Base-by-base conservation (phyloP, 2,888 invertebrate species). In the Fabriciana adippe region DNA sequence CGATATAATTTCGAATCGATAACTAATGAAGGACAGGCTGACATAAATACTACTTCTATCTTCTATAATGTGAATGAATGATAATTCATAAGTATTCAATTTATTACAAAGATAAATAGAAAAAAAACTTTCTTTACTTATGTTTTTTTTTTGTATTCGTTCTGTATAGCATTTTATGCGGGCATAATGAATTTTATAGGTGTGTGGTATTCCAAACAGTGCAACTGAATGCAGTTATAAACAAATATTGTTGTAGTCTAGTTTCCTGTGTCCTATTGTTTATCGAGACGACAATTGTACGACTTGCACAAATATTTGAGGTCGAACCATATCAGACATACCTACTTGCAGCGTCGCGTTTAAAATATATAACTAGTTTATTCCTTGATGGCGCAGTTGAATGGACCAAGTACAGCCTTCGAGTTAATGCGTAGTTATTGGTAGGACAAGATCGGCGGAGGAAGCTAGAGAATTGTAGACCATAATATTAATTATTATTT, bases 301-400 rank as follows among this genome's bases (percentile, higher is more conserved):
- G 66, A 50, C 35, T 2, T 41, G 35, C 64, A 71, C 73, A 74
- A 74, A 71, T 71, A 75, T 76, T 73, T 69, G 64, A 72, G 67
- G 65, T 71, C 66, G 55, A 31, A 64, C 64, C 68, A 74, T 71
- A 73, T 64, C 65, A 70, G 74, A 78, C 18, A 18, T 18, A 18
- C 75, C 76, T 78, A 76, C 72, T 73, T 64, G 35, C 35, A 63
- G 69, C 66, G 62, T 71, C 78, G 75, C 75, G 81, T 70, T 70
- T 73, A 64, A 76, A 77, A 79, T 80, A 72, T 70, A 66, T 69
- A 74, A 74, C 56, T 69, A 74, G 66, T 51, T 26, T 41, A 69
- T 73, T 74, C 76, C 74, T 77, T 75, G 75, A 75, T 71, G 73
- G 74, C 74, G 74, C 74, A 78, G 77, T 76, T 73, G 61, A 74